Evolutionary conservation across 2,797 vertebrate genomes (phyloP), one percentile per base, ranked within the genome.

Genomic region (Rhabdomys pumilio): DNA sequence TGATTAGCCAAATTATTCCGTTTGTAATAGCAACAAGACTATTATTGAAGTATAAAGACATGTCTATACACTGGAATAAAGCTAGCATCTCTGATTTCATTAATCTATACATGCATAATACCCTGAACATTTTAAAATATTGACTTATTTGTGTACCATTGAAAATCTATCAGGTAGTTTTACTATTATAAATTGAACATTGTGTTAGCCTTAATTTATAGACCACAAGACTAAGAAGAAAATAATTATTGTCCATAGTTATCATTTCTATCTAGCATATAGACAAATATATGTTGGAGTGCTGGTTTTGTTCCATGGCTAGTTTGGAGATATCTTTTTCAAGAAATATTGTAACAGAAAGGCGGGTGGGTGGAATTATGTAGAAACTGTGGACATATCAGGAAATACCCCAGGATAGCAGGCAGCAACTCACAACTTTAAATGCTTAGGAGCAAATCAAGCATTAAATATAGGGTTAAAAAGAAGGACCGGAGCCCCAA

Each of bases 241-340:
- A 72, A 80, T 86, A 93, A 84, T 72, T 92, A n/a, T 65, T 86
- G 13, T 81, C 22, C 15, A 72, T 17, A 91, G 3, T 7, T 85
- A 77, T 89, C 44, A 80, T 22, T 73, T 12, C 8, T 82, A 13
- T 34, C 29, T n/a, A 59, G 53, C 2, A 81, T 0, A 17, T 9
- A 38, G 15, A 89, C 3, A 69, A 4, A 44, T 2, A 20, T 14
- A 55, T 3, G 29, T 0, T 38, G 4, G 47, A 38, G 10, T 20
- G 2, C n/a, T 85, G 26, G 3, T 47, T 26, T 55, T 72, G 0
- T 87, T 89, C 41, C 15, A 69, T 79, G 19, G 0, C 24, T 76
- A 12, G 0, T 29, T 26, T 85, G 26, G 38, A 73, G 6, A 53
- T 1, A 59, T 53, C 6, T 41, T 22, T 44, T n/a, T 80, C 50